A percentile compares a stretch with the other conserved stretches of the same genome.
phyloP scores from a whole-genome alignment of 2,888 invertebrate genomes.

The Atrina japonica region DNA sequence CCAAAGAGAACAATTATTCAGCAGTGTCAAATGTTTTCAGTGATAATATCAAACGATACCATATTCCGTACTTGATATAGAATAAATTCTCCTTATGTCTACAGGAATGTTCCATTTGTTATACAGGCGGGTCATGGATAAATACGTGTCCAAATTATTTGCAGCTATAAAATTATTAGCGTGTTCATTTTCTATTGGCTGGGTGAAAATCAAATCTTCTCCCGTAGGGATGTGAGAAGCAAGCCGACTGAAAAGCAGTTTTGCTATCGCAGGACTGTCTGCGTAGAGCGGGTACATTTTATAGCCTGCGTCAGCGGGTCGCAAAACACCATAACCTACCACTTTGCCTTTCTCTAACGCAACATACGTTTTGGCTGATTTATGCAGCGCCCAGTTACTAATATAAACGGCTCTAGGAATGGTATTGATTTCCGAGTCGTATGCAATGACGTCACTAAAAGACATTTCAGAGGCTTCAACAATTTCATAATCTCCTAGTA shows the following conservation, averaged over 20 bases:
- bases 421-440: constrained; percentile 61
- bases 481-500: constrained; percentile 54
- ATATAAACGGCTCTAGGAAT: constrained; percentile 61
- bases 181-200: constrained; percentile 57
- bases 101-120: constrained; percentile 61
- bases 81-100: constrained; percentile 57
- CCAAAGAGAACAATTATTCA: too few species aligned
- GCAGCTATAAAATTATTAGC: constrained; percentile 57
- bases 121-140: constrained; percentile 64
- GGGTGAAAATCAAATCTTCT: constrained; percentile 58
- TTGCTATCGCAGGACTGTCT: constrained; percentile 55
- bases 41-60: constrained; percentile 51
- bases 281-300: constrained; percentile 64
- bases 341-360: constrained; percentile 55
- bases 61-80: constrained; percentile 60
- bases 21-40: too few species aligned
- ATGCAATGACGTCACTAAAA: constrained; percentile 60
- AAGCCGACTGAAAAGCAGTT: constrained; percentile 55
- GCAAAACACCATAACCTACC: constrained; percentile 60
- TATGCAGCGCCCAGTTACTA: constrained; percentile 55
- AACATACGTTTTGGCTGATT: constrained; percentile 50
- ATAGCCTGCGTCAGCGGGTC: constrained; percentile 55
- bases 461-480: constrained; percentile 48
- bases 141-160: constrained; percentile 54
- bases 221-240: constrained; percentile 55